phyloP scores from a whole-genome alignment of 2,797 vertebrate genomes.

The Hemitrygon akajei region DNA sequence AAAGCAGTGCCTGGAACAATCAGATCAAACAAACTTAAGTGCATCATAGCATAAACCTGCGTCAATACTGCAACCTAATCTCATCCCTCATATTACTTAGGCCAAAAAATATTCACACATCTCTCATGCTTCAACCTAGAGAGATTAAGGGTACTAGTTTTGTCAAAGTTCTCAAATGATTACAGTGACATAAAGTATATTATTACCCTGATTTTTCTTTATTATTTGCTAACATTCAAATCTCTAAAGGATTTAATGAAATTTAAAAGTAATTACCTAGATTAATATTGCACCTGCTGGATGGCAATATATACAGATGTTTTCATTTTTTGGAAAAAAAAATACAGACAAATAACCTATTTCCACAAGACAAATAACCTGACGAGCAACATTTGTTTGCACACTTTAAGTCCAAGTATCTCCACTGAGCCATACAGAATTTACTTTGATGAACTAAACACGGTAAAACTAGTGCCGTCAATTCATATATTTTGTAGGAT shows the following conservation, averaged over 20 bases:
- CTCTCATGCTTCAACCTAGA: neutral
- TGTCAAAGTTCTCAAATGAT: neutral
- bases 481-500: neutral
- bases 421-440: neutral
- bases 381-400: neutral
- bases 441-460: neutral
- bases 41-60: neutral
- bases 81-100: neutral
- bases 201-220: neutral
- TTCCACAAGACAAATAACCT: neutral
- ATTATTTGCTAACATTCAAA: neutral
- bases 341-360: neutral
- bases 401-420: neutral
- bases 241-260: neutral
- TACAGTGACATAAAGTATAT: neutral
- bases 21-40: slow-evolving; percentile 17
- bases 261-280: neutral
- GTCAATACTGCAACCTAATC: neutral
- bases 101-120: neutral
- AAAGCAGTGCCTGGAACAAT: slow-evolving; percentile 69
- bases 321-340: neutral
- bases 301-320: neutral
- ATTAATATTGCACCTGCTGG: neutral
- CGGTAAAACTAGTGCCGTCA: neutral
- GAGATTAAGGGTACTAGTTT: neutral